Conservation (phyloP, 2,888 invertebrate species). For the Drosophila suboccidentalis region DNA sequence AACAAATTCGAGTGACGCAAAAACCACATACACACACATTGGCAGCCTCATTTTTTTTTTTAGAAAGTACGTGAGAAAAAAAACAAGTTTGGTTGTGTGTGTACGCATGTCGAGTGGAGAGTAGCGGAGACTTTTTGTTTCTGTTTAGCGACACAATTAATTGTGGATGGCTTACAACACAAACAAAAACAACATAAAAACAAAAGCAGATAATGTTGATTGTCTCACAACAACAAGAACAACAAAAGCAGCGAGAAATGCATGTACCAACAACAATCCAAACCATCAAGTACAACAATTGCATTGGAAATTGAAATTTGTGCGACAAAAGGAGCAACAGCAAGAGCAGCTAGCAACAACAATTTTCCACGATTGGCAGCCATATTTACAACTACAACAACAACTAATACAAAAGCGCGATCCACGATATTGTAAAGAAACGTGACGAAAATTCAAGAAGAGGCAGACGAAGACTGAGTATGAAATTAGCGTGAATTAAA, state of each 20-base stretch:
- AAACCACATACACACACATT: slow-evolving; percentile 48
- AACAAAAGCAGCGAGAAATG: slow-evolving; percentile 45
- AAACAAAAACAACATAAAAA: slow-evolving; percentile 51
- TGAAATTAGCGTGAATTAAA: slow-evolving; percentile 59
- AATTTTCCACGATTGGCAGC: slow-evolving; percentile 66
- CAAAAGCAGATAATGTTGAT: slow-evolving; percentile 57
- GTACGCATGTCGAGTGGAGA: slow-evolving; percentile 69
- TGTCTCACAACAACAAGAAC: slow-evolving; percentile 48
- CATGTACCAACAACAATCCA: slow-evolving; percentile 45
- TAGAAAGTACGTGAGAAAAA: slow-evolving; percentile 74
- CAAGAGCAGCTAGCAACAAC: slow-evolving; percentile 37
- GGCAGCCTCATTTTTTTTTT: slow-evolving; percentile 61
- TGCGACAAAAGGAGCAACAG: slow-evolving; percentile 59
- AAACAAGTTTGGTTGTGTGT: slow-evolving; percentile 69
- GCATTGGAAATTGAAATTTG: slow-evolving; percentile 75
- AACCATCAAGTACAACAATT: slow-evolving; percentile 64
- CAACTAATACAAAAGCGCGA: slow-evolving; percentile 52
- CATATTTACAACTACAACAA: slow-evolving; percentile 68
- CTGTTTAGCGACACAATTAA: slow-evolving; percentile 68
- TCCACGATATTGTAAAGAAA: slow-evolving; percentile 69
- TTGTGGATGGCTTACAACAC: slow-evolving; percentile 77
- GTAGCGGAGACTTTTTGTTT: slow-evolving; percentile 66
- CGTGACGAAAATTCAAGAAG: slow-evolving; percentile 63
- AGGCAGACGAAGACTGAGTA: slow-evolving; percentile 65
- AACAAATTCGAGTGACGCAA: slow-evolving; percentile 57